Evolutionary conservation across 92 coral and sea anemone species (phyloP).

Genomic region (Metridium senile): DNA sequence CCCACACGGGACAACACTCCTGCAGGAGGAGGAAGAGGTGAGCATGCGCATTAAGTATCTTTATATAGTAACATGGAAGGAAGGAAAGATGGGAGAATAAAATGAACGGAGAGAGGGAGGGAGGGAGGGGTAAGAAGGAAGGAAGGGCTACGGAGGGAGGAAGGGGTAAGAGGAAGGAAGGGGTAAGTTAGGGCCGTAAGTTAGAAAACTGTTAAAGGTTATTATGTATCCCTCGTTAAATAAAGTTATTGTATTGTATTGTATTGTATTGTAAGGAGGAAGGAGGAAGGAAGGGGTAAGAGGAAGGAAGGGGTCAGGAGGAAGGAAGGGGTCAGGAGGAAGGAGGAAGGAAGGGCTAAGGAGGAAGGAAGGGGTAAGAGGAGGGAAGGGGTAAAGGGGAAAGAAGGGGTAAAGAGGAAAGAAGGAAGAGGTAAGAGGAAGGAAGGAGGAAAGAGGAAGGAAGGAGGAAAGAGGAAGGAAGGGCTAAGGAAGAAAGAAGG

Average conservation of each 20-base stretch:
- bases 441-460: background rate
- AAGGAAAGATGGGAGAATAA: no score
- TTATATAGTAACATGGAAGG: no score
- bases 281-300: background rate
- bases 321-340: background rate
- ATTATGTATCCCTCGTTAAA: no score
- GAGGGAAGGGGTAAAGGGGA: background rate
- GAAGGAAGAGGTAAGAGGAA: background rate
- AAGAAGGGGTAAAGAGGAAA: background rate
- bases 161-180: background rate
- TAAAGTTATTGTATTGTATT: no score
- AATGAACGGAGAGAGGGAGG: no score
- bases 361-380: background rate
- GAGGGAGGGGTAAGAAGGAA: no score
- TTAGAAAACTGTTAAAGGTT: no score
- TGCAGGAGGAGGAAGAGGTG: constrained; percentile 23
- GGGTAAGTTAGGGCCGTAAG: background rate
- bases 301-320: background rate
- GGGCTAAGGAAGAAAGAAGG: background rate
- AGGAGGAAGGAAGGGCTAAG: background rate
- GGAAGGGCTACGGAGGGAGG: no score
- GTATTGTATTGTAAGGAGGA: no score
- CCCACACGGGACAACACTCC: constrained; percentile 39
- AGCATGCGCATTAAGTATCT: no score
- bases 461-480: background rate